These are phyloP conservation scores for Leptopterna dolabrata DNA, from an alignment of 2,888 invertebrate genomes.

Conservation along the genomic window DNA sequence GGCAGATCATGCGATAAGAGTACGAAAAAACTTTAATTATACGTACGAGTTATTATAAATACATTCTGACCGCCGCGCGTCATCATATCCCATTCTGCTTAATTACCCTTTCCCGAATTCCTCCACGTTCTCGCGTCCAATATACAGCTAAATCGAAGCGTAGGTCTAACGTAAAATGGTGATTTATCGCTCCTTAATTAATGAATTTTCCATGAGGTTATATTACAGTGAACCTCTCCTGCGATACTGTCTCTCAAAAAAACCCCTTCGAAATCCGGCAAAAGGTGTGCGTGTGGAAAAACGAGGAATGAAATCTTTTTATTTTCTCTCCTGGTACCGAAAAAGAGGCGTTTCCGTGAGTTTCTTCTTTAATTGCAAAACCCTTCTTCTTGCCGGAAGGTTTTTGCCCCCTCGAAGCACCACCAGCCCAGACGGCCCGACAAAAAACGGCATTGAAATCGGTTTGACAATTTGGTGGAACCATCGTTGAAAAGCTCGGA, in stretches of 20 bases:
- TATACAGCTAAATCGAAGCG: neutral
- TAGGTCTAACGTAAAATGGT: slow-evolving; percentile 10
- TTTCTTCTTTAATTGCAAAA: slow-evolving; percentile 36
- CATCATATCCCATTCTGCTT: neutral
- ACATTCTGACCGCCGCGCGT: neutral
- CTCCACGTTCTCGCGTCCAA: neutral
- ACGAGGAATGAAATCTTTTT: neutral
- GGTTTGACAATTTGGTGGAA: slow-evolving; percentile 23
- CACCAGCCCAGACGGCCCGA: slow-evolving; percentile 12
- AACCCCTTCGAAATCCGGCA: slow-evolving; percentile 25
- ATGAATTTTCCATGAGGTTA: slow-evolving; percentile 23
- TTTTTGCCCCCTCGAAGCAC: neutral
- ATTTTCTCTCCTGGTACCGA: neutral
- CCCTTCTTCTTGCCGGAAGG: neutral
- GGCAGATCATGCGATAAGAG: neutral
- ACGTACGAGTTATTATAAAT: neutral
- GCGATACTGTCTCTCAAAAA: slow-evolving; percentile 16
- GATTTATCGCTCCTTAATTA: slow-evolving; percentile 34
- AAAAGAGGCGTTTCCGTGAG: slow-evolving; percentile 30
- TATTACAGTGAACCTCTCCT: neutral
- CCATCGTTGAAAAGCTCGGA: slow-evolving; percentile 8
- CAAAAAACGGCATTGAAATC: slow-evolving; percentile 48
- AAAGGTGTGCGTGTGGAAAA: slow-evolving; percentile 1
- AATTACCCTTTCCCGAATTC: neutral
- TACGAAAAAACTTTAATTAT: neutral